Base-by-base conservation (phyloP, 2,888 invertebrate species). In the Crioceris asparagi region DNA sequence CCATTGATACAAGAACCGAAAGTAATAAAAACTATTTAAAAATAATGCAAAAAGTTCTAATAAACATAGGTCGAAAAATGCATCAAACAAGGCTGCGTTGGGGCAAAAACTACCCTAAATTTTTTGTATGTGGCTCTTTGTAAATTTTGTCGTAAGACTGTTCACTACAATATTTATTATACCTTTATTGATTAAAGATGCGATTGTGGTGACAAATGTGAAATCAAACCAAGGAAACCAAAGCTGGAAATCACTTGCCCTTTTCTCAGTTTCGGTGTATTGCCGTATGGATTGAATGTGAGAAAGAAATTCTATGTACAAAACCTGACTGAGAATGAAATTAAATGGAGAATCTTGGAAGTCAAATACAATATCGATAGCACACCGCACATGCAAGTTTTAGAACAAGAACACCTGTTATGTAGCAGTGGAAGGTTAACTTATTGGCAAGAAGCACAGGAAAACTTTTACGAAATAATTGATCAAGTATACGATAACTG, bases 301-400 rank as follows among this genome's bases (percentile, higher is more conserved):
- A 29, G 46, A 35, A 50, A 50, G 35, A 41, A 46, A n/a, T 43
- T 61, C 32, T 34, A 36, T 11, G 45, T 61, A 3, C 35, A 42
- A 40, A 60, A 55, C 33, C 33, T 47, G 11, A 43, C 48, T 1
- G 12, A 39, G 3, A 41, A 51, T n/a, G 29, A 40, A 8, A 10
- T 55, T 3, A 27, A 42, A 4, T 61, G 60, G 60, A 43, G 45
- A 34, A 48, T 61, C 4, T 37, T 50, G 1, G 60, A 61, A 42
- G 47, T 58, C 7, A 44, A 46, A 35, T 58, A 52, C 32, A 45
- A 54, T 25, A 36, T 48, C 10, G 49, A 51, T 26, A 23, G 3
- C 4, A 17, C 15, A 10, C 52, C 51, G 1, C 36, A 47, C 26
- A 29, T 42, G 29, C 38, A 49, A 32, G 29, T 52, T 29, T 19